A percentile compares a stretch with the other conserved stretches of the same genome.
Evolutionary conservation across 2,113 vertebrate genomes (phyloP).

Genomic region (Apodemus sylvaticus): DNA sequence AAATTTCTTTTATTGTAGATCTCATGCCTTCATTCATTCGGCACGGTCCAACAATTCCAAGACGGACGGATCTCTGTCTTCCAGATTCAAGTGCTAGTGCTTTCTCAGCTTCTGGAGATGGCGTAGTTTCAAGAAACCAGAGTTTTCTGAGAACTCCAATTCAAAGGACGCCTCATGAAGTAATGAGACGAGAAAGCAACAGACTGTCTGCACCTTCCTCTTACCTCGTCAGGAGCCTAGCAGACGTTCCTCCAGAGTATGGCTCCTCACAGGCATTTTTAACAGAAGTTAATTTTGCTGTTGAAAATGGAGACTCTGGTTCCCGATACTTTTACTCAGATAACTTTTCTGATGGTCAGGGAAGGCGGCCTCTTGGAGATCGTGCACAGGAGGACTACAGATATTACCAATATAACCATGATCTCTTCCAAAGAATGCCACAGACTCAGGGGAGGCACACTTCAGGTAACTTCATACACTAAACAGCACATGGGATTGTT

Average conservation of each 20-base stretch:
- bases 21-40: conserved; percentile 99
- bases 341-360: conserved; percentile 91
- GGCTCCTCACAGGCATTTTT: conserved; percentile 93
- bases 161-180: conserved; percentile 92
- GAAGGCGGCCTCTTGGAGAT: conserved; percentile 88
- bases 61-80: conserved; percentile 93
- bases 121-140: conserved; percentile 90
- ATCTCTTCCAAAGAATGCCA: conserved; percentile 92
- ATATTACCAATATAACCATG: conserved; percentile 94
- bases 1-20: conserved; percentile 85
- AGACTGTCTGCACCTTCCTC: conserved; percentile 95
- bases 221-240: conserved; percentile 91
- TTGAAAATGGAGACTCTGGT: conserved; percentile 93
- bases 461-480: conserved; percentile 87
- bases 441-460: conserved; percentile 92
- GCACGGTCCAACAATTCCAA: conserved; percentile 97
- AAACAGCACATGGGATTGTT: conserved; percentile 25
- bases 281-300: conserved; percentile 86
- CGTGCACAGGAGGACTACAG: conserved; percentile 93
- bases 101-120: conserved; percentile 87
- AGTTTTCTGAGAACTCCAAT: conserved; percentile 91
- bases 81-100: conserved; percentile 87
- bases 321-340: conserved; percentile 91
- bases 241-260: conserved; percentile 93
- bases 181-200: conserved; percentile 93